Evolutionary conservation across 2,888 invertebrate genomes (phyloP).

Genomic region (Hydrotaea diabolus): DNA sequence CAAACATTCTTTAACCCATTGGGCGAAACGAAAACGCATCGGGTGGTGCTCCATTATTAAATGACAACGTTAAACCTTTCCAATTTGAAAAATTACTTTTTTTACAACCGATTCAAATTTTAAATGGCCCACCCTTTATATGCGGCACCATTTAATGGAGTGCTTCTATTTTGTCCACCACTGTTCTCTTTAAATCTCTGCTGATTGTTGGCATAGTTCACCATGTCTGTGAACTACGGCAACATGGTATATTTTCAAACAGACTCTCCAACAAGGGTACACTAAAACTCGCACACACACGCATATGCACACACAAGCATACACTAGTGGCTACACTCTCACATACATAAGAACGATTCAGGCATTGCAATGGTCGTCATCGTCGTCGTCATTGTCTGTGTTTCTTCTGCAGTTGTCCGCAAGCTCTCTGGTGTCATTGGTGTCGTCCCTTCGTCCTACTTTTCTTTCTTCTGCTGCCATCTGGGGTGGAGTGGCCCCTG

Average conservation of each 20-base stretch:
- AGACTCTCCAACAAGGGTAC: neutral
- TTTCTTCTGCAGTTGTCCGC: slow-evolving; percentile 47
- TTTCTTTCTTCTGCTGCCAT: neutral
- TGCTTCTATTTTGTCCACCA: neutral
- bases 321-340: too few relatives aligned
- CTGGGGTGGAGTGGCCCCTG: neutral
- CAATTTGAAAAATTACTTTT: too few relatives aligned
- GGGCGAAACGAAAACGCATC: too few relatives aligned
- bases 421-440: slow-evolving; percentile 24
- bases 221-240: neutral
- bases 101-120: too few relatives aligned
- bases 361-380: slow-evolving; percentile 38
- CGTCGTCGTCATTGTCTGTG: slow-evolving; percentile 39
- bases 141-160: too few relatives aligned
- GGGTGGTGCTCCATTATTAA: too few relatives aligned
- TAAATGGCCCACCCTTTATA: too few relatives aligned
- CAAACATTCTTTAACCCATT: too few relatives aligned
- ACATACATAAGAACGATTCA: slow-evolving; percentile 9
- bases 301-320: neutral
- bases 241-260: neutral
- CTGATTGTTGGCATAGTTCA: slow-evolving; percentile 12
- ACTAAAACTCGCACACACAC: neutral
- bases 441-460: neutral
- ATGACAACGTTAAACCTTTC: too few relatives aligned
- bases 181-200: slow-evolving; percentile 22